These are phyloP conservation scores for Leptinotarsa tumamoca DNA, from an alignment of 2,888 invertebrate species.

Conservation along the genomic window DNA sequence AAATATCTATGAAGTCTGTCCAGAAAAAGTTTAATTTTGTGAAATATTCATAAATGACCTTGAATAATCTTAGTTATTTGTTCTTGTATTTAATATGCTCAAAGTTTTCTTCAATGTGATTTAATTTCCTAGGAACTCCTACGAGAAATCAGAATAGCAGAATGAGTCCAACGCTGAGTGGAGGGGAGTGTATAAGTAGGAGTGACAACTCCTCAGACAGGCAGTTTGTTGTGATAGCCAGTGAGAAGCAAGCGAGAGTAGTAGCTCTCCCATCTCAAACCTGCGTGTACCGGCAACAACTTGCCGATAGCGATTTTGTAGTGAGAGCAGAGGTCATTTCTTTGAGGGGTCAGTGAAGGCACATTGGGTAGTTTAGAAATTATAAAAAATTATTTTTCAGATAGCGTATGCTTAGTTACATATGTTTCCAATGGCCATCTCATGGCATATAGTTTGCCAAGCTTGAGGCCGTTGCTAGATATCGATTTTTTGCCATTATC, in stretches of 20 bases:
- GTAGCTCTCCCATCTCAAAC: constrained; percentile 95
- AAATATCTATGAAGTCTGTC: too few relatives aligned
- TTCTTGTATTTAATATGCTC: neutral
- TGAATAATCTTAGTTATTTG: too few relatives aligned
- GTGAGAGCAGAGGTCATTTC: constrained; percentile 94
- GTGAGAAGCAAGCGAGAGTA: constrained; percentile 95
- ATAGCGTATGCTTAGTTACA: constrained; percentile 93
- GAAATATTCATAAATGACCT: too few relatives aligned
- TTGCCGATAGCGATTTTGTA: constrained; percentile 93
- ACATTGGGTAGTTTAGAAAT: neutral
- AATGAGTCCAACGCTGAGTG: constrained; percentile 80
- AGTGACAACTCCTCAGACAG: constrained; percentile 77
- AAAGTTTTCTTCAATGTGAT: neutral
- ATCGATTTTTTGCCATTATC: constrained; percentile 94
- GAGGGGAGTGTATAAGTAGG: constrained; percentile 62
- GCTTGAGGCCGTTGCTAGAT: constrained; percentile 91
- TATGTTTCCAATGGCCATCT: constrained; percentile 96
- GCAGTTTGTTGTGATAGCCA: constrained; percentile 93
- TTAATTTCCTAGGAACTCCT: constrained; percentile 69
- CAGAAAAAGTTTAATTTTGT: too few relatives aligned
- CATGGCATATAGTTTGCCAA: constrained; percentile 94
- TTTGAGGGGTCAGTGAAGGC: constrained; percentile 78
- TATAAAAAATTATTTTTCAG: constrained; percentile 69
- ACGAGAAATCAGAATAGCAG: constrained; percentile 75
- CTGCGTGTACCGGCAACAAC: constrained; percentile 92